These are phyloP conservation scores for Hemitrygon akajei DNA, from an alignment of 2,797 vertebrate genomes.

Conservation along the genomic window DNA sequence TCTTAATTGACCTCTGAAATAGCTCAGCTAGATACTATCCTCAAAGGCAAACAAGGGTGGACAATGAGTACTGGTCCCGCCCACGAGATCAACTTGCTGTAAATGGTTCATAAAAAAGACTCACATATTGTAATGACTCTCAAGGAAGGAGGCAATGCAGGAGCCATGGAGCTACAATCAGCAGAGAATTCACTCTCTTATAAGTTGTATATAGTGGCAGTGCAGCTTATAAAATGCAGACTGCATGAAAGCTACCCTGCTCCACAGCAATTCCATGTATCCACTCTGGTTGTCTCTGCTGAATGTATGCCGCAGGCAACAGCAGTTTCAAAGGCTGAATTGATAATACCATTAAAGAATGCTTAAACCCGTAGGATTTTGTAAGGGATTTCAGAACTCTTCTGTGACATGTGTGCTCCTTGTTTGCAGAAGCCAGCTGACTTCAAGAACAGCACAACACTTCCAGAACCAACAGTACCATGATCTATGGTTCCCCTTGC, in stretches of 20 bases:
- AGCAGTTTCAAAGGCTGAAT: not conserved
- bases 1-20: too few species aligned
- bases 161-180: not conserved
- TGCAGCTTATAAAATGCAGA: not conserved
- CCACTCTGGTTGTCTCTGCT: not conserved
- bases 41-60: too few species aligned
- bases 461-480: not conserved
- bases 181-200: not conserved
- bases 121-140: not conserved
- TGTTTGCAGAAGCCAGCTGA: not conserved
- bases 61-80: too few species aligned
- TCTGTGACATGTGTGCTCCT: not conserved
- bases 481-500: not conserved
- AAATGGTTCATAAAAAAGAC: too few species aligned
- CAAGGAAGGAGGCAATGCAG: not conserved
- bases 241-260: not conserved
- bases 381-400: not conserved
- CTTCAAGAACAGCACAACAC: not conserved
- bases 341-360: slow-evolving; percentile 2
- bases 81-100: too few species aligned
- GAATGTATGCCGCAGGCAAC: not conserved
- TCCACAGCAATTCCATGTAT: not conserved
- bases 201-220: not conserved
- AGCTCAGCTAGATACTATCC: too few species aligned
- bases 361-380: not conserved